Base-by-base conservation (phyloP, 2,888 invertebrate genomes). In the Xestobium rufovillosum region DNA sequence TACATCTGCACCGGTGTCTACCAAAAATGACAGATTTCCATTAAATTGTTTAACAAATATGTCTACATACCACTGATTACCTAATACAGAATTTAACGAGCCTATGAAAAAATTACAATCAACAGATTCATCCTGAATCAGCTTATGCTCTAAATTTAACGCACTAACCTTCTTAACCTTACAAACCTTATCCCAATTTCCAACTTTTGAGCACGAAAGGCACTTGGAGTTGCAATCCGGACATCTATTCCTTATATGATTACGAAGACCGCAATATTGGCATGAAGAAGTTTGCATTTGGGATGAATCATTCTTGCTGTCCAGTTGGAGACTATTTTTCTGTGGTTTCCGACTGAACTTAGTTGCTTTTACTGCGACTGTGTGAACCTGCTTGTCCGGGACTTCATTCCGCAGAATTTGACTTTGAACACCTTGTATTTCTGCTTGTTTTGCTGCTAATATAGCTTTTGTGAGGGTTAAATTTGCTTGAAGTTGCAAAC, bases 401-500 rank as follows among this genome's bases (percentile, higher is more conserved):
- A n/a, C n/a, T n/a, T n/a, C n/a, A n/a, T 27, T n/a, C 6, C 10
- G 8, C n/a, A 27, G 10, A 11, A 27, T n/a, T 11, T 27, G 28
- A 12, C 28, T 27, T 10, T 27, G 28, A 10, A 10, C n/a, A 27
- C 11, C 11, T 31, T 31, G 31, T 12, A 31, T 13, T 14, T 31
- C 31, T 14, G 31, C 31, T 31, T 31, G 31, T 8, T 14, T 9
- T 14, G 31, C 31, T 13, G 9, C 14, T 8, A 10, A 9, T 4
- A 31, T 31, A 14, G 31, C 31, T 13, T 31, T 14, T 6, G 9
- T 8, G 8, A 31, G 14, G 8, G 31, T 31, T 14, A 31, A 14
- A 9, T 14, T 6, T 8, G 31, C 6, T 19, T 19, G 23, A 8
- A 19, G 23, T n/a, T 52, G 51, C 26, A 53, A 34, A 15, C 38